Evolutionary conservation across 2,113 vertebrate genomes (phyloP), one percentile per base, ranked within the genome.

Genomic region (Tachysurus fulvidraco): DNA sequence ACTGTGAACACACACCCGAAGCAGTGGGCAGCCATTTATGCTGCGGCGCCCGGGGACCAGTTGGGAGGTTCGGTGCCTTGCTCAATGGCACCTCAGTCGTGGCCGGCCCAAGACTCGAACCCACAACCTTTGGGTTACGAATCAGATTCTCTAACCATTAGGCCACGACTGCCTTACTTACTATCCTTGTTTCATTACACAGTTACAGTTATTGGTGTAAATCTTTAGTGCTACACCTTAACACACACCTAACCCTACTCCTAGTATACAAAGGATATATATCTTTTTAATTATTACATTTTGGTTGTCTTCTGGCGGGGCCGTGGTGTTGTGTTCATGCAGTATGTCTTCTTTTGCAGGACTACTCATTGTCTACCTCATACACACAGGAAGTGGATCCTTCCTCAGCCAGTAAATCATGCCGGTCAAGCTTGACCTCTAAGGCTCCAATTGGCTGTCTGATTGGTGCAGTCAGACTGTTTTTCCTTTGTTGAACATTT

Each of bases 401-500:
- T 54, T 86, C 41, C 41, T 30, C 41, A 77, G 36, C 81, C 80
- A 83, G 81, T 67, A 67, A 88, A 87, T 88, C 83, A 65, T n/a
- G 55, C 44, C 16, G 30, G 6, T 83, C 71, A 78, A 57, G 87
- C 71, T 84, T 85, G 73, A 88, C 85, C 87, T 85, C 52, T n/a
- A 25, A 73, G 65, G 55, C 78, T 87, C 71, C 83, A 50, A 90
- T 88, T 88, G 69, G 82, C 71, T 67, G 88, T 62, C 83, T 87
- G 87, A 89, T 88, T 86, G 81, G 55, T 85, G 87, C 55, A 86
- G 81, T 91, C 83, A 83, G 74, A 80, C 67, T 86, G 83, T 83
- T 93, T 92, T 95, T 90, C 85, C 91, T 90, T 90, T 81, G 91
- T 92, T 90, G 80, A 92, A 90, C 89, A 89, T 36, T 93, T 88